Conservation (phyloP, 1,140 invertebrate species). For the Danaus melanippus region DNA sequence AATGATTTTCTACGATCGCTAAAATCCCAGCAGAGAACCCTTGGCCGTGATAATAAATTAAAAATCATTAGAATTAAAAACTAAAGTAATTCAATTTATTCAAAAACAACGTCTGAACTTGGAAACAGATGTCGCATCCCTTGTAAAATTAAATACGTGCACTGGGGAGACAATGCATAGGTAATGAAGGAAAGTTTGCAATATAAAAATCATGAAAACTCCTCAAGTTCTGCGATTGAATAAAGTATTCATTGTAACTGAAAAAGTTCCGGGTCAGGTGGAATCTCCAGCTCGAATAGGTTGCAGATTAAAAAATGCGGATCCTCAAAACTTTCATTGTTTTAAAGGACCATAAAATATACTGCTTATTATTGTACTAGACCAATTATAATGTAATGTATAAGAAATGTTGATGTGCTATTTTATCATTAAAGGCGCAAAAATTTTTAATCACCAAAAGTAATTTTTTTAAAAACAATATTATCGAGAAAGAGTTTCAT, state of each 20-base stretch:
- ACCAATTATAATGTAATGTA: not conserved
- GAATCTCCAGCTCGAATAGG: slow-evolving; percentile 8
- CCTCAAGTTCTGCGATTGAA: slow-evolving; percentile 42
- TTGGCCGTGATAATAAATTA: slow-evolving; percentile 6
- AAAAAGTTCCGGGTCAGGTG: slow-evolving; percentile 41
- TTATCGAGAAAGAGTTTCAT: too few relatives aligned
- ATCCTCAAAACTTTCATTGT: too few relatives aligned
- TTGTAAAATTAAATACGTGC: slow-evolving; percentile 48
- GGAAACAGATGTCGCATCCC: slow-evolving; percentile 25
- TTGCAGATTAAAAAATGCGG: too few relatives aligned
- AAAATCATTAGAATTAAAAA: not conserved
- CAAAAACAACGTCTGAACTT: slow-evolving; percentile 17
- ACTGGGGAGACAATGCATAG: slow-evolving; percentile 48
- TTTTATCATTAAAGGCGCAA: too few relatives aligned
- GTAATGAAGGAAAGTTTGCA: slow-evolving; percentile 49
- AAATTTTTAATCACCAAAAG: too few relatives aligned
- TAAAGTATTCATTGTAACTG: slow-evolving; percentile 61
- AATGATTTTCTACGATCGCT: too few relatives aligned
- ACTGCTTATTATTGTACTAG: too few relatives aligned
- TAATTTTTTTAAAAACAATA: too few relatives aligned
- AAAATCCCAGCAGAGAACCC: not conserved
- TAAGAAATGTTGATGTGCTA: too few relatives aligned
- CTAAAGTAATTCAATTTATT: slow-evolving; percentile 17
- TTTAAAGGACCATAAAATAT: too few relatives aligned
- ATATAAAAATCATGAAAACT: slow-evolving; percentile 64